Evolutionary conservation across 2,797 vertebrate genomes (phyloP).

Genomic region (Sebastiscus albofasciatus): DNA sequence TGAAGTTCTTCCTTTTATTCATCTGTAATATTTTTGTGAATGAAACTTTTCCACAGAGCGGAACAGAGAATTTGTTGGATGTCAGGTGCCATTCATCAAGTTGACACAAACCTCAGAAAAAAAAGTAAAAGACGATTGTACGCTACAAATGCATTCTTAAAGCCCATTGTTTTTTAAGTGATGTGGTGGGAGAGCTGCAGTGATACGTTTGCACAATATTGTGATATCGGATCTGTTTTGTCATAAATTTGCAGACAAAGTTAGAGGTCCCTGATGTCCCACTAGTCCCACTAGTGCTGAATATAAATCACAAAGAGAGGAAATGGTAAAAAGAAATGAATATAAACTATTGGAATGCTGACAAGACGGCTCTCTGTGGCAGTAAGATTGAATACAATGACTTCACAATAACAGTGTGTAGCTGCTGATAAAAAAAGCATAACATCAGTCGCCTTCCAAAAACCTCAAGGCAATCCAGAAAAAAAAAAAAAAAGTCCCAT

Average conservation of each 20-base stretch:
- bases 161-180: not conserved
- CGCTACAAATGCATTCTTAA: too few species aligned
- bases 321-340: not conserved
- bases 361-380: not conserved
- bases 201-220: not conserved
- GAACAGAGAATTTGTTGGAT: too few species aligned
- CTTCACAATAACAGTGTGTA: not conserved
- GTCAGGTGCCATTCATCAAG: too few species aligned
- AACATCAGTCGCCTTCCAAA: conserved; percentile 14
- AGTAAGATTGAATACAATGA: not conserved
- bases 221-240: not conserved
- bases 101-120: too few species aligned
- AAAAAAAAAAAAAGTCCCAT: not conserved
- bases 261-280: not conserved
- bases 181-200: not conserved
- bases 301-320: not conserved
- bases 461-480: conserved; percentile 7
- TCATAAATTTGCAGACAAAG: not conserved
- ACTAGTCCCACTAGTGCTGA: not conserved
- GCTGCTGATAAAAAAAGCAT: conserved; percentile 21
- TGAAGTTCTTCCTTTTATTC: too few species aligned
- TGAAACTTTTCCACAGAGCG: too few species aligned
- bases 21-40: too few species aligned
- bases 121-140: too few species aligned
- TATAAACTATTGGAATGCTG: not conserved